These are phyloP conservation scores for Ichneumon xanthorius DNA, from an alignment of 2,888 invertebrate genomes.

Conservation along the genomic window DNA sequence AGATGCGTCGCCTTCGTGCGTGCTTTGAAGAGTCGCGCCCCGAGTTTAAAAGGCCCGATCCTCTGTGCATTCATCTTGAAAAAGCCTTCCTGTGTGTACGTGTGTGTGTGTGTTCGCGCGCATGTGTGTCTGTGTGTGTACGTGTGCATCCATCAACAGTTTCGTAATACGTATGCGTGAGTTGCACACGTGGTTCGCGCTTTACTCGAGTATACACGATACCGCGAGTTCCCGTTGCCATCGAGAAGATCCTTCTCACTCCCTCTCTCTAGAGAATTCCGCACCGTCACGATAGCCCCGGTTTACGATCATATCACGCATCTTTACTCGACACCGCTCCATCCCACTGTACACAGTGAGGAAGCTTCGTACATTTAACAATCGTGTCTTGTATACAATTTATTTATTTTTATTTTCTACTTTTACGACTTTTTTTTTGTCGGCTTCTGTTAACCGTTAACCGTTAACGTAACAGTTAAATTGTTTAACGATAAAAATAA, in stretches of 20 bases:
- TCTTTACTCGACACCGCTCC: constrained; percentile 25
- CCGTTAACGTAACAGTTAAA: too few species aligned
- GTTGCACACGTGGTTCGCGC: constrained; percentile 24
- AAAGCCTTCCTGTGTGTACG: neutral
- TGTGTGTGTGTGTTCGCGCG: neutral
- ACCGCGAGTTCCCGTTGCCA: constrained; percentile 9
- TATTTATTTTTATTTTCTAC: neutral
- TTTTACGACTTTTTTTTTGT: neutral
- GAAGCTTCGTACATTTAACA: neutral
- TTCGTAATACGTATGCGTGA: constrained; percentile 1
- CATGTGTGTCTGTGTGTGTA: neutral
- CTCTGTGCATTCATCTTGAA: constrained; percentile 18
- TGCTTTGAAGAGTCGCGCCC: constrained; percentile 36
- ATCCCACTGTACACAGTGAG: neutral
- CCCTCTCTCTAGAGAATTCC: neutral
- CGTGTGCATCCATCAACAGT: neutral
- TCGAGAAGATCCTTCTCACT: constrained; percentile 20
- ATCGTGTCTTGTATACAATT: neutral
- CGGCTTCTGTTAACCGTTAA: too few species aligned
- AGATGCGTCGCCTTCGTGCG: constrained; percentile 43
- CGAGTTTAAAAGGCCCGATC: constrained; percentile 47
- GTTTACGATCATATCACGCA: constrained; percentile 35
- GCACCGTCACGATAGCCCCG: constrained; percentile 29
- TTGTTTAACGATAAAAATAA: too few species aligned
- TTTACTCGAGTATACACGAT: neutral